Evolutionary conservation across 2,888 invertebrate genomes (phyloP), one percentile per base, ranked within the genome.

Genomic region (Micoletzkya japonica): DNA sequence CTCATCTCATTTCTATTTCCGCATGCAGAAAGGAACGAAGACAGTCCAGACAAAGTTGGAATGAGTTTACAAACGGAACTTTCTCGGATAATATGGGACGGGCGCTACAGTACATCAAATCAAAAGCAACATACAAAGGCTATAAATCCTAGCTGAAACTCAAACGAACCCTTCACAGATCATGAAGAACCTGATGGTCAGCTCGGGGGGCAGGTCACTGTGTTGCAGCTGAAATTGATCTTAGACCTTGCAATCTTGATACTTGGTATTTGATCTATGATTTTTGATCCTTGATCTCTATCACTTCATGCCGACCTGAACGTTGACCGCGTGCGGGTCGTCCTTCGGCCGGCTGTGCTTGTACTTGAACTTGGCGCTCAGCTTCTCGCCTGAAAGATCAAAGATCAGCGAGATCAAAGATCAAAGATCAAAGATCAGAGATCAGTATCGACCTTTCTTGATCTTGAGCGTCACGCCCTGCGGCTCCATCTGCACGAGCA

Each of bases 131-230:
- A n/a, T n/a, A n/a, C n/a, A n/a, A 44, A 44, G 49, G 49, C 14
- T 17, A 44, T 17, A n/a, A n/a, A n/a, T 14, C n/a, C n/a, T n/a
- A n/a, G 49, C 49, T 44, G 49, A n/a, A n/a, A n/a, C n/a, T n/a
- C 10, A 58, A 58, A 58, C 68, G 57, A n/a, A 68, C 68, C 50
- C 59, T 28, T 32, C 50, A 36, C 68, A 68, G 2, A 58, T 36
- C 57, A 68, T 68, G 68, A 58, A 68, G 58, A 68, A 68, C 34
- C 44, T 58, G 26, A 58, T 49, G 2, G 17, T n/a, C 34, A 68
- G 44, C 4, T 68, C 57, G 14, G 32, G 24, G 24, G 68, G 68
- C 24, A 68, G 57, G 7, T 39, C 44, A 7, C 34, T 34, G 37
- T 34, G 34, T 28, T 66, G 64, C 26, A 66, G 14, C 64, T 66